Base-by-base conservation (phyloP, 2,113 vertebrate species). In the Laticauda laticaudata region DNA sequence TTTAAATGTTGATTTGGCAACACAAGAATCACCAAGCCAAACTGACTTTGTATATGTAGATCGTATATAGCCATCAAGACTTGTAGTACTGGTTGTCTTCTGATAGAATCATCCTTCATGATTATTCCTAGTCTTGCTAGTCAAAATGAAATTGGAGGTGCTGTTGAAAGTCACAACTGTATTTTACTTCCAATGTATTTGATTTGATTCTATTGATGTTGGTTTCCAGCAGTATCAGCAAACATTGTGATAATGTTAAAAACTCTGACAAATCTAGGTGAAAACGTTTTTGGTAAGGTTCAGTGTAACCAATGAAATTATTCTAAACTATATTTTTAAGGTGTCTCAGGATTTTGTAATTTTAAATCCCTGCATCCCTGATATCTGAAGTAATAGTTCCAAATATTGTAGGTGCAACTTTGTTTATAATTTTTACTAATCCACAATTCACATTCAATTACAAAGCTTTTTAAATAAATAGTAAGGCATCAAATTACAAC, bases 1-100 rank as follows among this genome's bases (percentile, higher is more conserved):
- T 88, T 89, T 92, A 23, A 69, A 64, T 88, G 86, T 92, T 92
- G 75, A 88, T 69, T 69, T 88, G 91, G 34, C 87, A 92, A 89
- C 59, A 89, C 14, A 88, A 88, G 34, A 87, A 91, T 95, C 91
- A 86, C 91, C 34, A 75, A n/a, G n/a, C 69, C n/a, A 75, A 20
- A 39, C 69, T 75, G 69, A 75, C n/a, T 39, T 75, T 7, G n/a
- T 39, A 20, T 75, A 18, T 39, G 15, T 6, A 75, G n/a, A 75
- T 75, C 3, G 69, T 39, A 34, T 20, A 75, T 39, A 75, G 14
- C n/a, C n/a, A 75, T 75, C 14, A 39, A 75, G 69, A 18, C 15
- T 39, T 34, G 5, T 3, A 75, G n/a, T 20, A 75, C 15, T 75
- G n/a, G 4, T 64, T 14, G 21, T 21, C 56, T 23, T 24, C 56